Conservation (phyloP, 1,140 invertebrate genomes). For the Panulirus ornatus region DNA sequence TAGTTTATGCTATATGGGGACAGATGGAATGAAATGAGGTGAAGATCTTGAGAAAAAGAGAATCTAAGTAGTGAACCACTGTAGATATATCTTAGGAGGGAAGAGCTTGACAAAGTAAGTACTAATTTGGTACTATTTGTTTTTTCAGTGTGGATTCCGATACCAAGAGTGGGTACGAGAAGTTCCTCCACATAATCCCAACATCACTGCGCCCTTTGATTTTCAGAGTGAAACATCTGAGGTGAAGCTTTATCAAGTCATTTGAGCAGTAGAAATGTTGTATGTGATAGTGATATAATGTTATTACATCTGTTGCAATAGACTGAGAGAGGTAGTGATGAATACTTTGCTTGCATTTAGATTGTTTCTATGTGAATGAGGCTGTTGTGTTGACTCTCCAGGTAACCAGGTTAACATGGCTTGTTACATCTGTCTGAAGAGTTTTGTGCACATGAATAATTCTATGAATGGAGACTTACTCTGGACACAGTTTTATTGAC, state of each 20-base stretch:
- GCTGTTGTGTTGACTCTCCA: neutral
- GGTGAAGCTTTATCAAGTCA: constrained; percentile 73
- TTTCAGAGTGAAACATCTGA: constrained; percentile 74
- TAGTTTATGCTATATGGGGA: no score
- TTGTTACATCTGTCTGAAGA: neutral
- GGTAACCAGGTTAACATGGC: neutral
- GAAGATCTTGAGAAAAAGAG: no score
- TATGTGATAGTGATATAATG: neutral
- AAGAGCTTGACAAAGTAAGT: no score
- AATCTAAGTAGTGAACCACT: no score
- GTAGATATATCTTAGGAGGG: no score
- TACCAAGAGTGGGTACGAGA: constrained; percentile 72
- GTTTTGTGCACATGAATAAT: neutral
- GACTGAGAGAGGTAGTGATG: neutral
- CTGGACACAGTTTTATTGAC: constrained; percentile 1
- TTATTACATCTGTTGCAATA: constrained; percentile 1
- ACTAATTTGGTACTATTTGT: no score
- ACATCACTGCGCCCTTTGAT: constrained; percentile 74
- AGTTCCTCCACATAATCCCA: constrained; percentile 72
- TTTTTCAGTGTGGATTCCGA: constrained; percentile 70
- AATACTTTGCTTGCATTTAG: constrained; percentile 12
- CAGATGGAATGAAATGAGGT: no score
- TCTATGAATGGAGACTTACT: constrained; percentile 24
- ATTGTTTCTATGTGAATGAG: neutral
- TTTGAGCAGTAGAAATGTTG: constrained; percentile 36